These are phyloP conservation scores for Heterotilapia buettikoferi DNA, from an alignment of 2,113 vertebrate species.

Conservation along the genomic window DNA sequence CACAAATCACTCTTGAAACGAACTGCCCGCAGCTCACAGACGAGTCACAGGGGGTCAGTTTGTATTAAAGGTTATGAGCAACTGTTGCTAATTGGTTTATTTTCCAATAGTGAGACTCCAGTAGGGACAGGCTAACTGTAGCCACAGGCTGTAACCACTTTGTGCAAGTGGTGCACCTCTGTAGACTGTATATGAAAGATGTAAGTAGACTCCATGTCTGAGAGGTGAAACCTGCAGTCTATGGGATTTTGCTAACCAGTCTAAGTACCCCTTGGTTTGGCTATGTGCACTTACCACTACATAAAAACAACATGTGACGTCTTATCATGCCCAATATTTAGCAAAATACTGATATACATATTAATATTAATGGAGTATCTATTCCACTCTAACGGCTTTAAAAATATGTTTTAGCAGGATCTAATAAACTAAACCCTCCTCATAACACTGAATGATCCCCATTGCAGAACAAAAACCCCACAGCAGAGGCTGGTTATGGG, in stretches of 20 bases:
- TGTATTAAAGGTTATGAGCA: not conserved
- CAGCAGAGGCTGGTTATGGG: not conserved
- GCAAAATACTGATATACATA: not conserved
- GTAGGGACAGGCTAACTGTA: not conserved
- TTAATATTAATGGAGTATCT: not conserved
- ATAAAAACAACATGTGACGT: not conserved
- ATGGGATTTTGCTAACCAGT: not conserved
- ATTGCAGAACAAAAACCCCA: not conserved
- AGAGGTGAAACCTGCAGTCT: not conserved
- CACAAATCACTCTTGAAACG: not conserved
- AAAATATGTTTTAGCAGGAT: not conserved
- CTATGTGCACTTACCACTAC: not conserved
- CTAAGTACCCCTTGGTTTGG: not conserved
- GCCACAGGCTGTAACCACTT: not conserved
- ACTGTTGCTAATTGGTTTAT: not conserved
- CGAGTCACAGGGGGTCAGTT: not conserved
- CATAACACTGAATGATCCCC: not conserved
- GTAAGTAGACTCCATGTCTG: not conserved
- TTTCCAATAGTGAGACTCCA: not conserved
- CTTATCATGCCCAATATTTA: not conserved
- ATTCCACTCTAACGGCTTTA: not conserved
- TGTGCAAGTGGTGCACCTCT: not conserved
- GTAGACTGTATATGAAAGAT: not conserved
- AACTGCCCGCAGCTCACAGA: not conserved
- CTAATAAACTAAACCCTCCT: not conserved